phyloP scores from a whole-genome alignment of 2,797 vertebrate species.

The Bryconaethiops microstoma region DNA sequence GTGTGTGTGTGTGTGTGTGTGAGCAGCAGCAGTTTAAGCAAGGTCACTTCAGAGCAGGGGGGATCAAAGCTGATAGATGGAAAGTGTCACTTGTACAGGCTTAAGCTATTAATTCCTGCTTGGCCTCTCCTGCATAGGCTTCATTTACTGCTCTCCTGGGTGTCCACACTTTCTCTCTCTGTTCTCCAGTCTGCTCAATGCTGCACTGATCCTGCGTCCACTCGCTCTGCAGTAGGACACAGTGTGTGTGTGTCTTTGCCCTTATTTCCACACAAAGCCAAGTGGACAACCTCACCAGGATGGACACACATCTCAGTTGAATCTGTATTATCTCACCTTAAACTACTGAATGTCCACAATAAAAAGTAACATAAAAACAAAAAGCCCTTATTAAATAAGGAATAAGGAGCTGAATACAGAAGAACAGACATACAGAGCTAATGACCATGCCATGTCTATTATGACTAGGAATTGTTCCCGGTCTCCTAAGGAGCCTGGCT shows the following conservation, averaged over 20 bases:
- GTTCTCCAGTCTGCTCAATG: slow-evolving; percentile 15
- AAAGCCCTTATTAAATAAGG: no score
- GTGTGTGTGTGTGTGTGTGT: slow-evolving; percentile 16
- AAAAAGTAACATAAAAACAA: background rate
- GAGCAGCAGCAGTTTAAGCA: slow-evolving; percentile 41
- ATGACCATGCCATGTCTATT: background rate
- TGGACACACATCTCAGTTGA: background rate
- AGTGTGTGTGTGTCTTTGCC: background rate
- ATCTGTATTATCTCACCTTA: background rate
- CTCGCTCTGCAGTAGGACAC: slow-evolving; percentile 20
- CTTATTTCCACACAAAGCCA: background rate
- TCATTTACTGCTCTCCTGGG: slow-evolving; percentile 42
- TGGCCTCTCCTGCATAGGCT: slow-evolving; percentile 36
- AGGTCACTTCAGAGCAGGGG: slow-evolving; percentile 38
- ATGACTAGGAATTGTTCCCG: background rate
- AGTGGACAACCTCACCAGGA: background rate
- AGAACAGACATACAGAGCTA: background rate
- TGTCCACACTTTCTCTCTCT: slow-evolving; percentile 14
- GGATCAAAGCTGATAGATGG: slow-evolving; percentile 38
- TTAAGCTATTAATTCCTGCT: slow-evolving; percentile 39
- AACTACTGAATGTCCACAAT: background rate
- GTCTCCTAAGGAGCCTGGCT: background rate
- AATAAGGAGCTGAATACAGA: no score
- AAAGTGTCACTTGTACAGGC: slow-evolving; percentile 33
- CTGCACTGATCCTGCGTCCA: slow-evolving; percentile 25